Evolutionary conservation across 2,797 vertebrate species (phyloP), one percentile per base, ranked within the genome.

Genomic region (Catostomus latipinnis): DNA sequence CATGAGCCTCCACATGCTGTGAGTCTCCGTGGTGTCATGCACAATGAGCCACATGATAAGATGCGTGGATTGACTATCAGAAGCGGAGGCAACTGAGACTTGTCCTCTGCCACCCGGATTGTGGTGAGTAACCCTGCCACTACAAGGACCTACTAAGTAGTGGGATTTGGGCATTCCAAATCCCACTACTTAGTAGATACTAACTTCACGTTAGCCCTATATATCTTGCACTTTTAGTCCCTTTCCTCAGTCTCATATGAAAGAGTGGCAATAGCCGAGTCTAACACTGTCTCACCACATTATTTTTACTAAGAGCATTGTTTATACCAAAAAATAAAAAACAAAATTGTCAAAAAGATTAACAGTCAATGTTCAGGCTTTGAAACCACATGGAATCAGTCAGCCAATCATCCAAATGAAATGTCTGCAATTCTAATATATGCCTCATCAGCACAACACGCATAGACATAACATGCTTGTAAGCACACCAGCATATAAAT

Each of bases 401-500:
- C 63, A 58, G 58, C 34, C 74, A 58, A 48, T 34, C 53, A 67
- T 68, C 53, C 74, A 68, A 49, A 67, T 76, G 14, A 76, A 76
- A 76, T 63, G 58, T 57, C 53, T 58, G 53, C 49, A 68, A 76
- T 67, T 58, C 53, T 45, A 49, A 58, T 58, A 76, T 76, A 68
- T 78, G 76, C 66, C 71, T 48, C 69, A 57, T 81, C 60, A 50
- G 71, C 22, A 77, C 58, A 58, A 43, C 22, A 65, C 12, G 45
- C 48, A 43, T 43, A 61, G 53, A 67, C 54, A 60, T 16, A 13
- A 57, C 22, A 56, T 8, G 14, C 22, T 56, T 16, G 54, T 54
- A 63, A 5, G 0, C 13, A 8, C 58, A 58, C 52, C 45, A 60
- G 9, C 53, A 53, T 46, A 79, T 58, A 18, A 58, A 54, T 72